Evolutionary conservation across 2,113 vertebrate species (phyloP).

Genomic region (Tragelaphus scriptus): DNA sequence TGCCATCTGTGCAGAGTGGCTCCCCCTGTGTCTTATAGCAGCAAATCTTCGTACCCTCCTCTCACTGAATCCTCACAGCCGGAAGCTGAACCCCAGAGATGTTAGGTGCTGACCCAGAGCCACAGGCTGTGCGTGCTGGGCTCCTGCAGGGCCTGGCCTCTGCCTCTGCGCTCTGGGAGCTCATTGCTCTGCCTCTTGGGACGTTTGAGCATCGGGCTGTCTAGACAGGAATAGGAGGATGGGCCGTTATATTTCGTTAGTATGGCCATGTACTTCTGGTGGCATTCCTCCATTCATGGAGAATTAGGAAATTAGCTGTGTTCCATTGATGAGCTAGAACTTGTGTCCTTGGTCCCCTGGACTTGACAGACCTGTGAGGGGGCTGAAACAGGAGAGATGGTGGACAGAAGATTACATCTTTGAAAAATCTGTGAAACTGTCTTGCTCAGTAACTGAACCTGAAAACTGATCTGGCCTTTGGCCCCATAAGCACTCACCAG

Average conservation of each 20-base stretch:
- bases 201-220: background rate
- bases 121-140: background rate
- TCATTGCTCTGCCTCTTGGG: background rate
- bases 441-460: background rate
- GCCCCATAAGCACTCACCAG: background rate
- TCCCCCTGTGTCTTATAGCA: background rate
- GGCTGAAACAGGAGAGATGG: background rate
- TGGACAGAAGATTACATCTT: background rate
- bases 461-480: background rate
- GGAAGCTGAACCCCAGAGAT: background rate
- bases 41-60: background rate
- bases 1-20: background rate
- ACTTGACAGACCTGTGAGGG: background rate
- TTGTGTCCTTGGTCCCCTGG: background rate
- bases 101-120: background rate
- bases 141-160: background rate
- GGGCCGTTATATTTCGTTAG: accelerated
- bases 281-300: background rate
- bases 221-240: background rate
- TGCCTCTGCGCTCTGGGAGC: background rate
- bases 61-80: background rate
- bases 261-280: background rate
- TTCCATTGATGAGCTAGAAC: background rate
- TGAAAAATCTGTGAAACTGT: background rate
- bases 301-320: background rate